These are phyloP conservation scores for Solea senegalensis DNA, from an alignment of 2,113 vertebrate genomes.

Conservation along the genomic window DNA sequence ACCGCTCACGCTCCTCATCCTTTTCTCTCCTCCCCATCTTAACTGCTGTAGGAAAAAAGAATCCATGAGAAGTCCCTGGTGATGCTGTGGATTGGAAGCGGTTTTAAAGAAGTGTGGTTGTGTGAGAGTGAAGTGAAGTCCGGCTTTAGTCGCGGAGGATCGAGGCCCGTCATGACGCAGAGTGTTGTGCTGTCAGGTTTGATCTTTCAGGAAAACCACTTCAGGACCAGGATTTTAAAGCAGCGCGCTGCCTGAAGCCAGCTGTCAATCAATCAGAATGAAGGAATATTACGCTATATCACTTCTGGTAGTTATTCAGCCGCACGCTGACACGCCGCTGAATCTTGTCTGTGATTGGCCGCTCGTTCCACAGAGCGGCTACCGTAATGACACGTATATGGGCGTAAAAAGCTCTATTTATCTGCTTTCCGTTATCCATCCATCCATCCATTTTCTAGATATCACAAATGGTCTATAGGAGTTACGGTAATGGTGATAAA, in stretches of 20 bases:
- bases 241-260: slow-evolving; percentile 5
- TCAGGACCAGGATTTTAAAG: slow-evolving; percentile 24
- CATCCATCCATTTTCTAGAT: too few species aligned
- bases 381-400: too few species aligned
- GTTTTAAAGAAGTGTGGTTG: slow-evolving; percentile 64
- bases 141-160: slow-evolving; percentile 33
- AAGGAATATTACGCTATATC: too few species aligned
- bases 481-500: too few species aligned
- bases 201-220: slow-evolving; percentile 44
- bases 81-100: slow-evolving; percentile 45
- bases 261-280: slow-evolving; percentile 25
- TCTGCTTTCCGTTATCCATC: too few species aligned
- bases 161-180: slow-evolving; percentile 18
- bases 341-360: too few species aligned
- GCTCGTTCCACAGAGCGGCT: too few species aligned
- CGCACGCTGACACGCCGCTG: too few species aligned
- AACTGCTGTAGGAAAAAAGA: slow-evolving; percentile 34
- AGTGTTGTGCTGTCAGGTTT: slow-evolving; percentile 31
- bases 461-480: too few species aligned
- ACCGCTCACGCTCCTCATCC: slow-evolving; percentile 49
- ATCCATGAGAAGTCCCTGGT: slow-evolving; percentile 52
- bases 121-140: slow-evolving; percentile 62
- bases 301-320: too few species aligned
- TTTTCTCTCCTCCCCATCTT: slow-evolving; percentile 36
- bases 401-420: too few species aligned